Conservation (phyloP, 2,888 invertebrate species). For the Bibio marci region DNA sequence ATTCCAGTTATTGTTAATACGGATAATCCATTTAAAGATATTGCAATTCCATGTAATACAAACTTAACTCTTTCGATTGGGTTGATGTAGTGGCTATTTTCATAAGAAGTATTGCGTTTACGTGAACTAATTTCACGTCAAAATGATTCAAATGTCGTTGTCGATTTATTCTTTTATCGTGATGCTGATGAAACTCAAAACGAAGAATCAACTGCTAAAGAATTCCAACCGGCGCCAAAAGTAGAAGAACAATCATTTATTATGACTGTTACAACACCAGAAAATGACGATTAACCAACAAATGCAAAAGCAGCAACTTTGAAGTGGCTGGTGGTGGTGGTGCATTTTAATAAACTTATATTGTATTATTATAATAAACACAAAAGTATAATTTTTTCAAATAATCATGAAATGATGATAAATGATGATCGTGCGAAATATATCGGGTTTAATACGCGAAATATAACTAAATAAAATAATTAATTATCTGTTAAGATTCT, state of each 20-base stretch:
- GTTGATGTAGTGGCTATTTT: slow-evolving; percentile 98
- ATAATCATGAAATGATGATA: too few species aligned
- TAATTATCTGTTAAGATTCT: too few species aligned
- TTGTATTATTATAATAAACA: too few species aligned
- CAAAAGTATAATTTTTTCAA: too few species aligned
- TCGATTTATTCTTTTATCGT: slow-evolving; percentile 98
- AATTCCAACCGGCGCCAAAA: slow-evolving; percentile 28
- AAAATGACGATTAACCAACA: slow-evolving; percentile 24
- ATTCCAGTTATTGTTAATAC: slow-evolving; percentile 99
- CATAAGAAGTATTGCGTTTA: slow-evolving; percentile 87
- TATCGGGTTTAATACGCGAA: too few species aligned
- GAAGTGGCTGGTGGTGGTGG: slow-evolving; percentile 27
- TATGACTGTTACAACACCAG: slow-evolving; percentile 20
- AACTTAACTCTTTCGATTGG: slow-evolving; percentile 94
- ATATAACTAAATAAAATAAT: too few species aligned
- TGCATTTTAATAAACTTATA: neutral
- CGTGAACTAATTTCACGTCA: slow-evolving; percentile 86
- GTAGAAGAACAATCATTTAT: slow-evolving; percentile 17
- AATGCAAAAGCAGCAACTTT: slow-evolving; percentile 27
- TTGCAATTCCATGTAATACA: slow-evolving; percentile 98
- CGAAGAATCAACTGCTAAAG: slow-evolving; percentile 83
- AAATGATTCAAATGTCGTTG: slow-evolving; percentile 92
- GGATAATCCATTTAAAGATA: slow-evolving; percentile 92
- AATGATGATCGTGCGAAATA: too few species aligned
- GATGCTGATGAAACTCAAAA: slow-evolving; percentile 98